Evolutionary conservation across 2,113 vertebrate genomes (phyloP), one percentile per base, ranked within the genome.

Genomic region (Tympanuchus pallidicinctus): DNA sequence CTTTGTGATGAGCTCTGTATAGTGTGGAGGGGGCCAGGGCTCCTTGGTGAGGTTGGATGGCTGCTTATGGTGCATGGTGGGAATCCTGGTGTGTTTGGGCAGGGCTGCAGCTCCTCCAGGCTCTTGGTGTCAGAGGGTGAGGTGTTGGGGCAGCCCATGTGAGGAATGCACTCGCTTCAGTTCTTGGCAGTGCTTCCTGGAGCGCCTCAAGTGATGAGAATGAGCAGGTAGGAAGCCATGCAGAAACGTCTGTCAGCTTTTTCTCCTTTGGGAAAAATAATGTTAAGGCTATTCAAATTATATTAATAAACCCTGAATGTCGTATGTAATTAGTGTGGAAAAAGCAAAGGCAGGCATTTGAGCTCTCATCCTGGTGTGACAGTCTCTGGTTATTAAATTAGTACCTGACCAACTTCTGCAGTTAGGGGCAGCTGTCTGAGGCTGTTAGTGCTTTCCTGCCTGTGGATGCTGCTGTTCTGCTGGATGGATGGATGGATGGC

Each of bases 21-120:
- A 1, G 2, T 74, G 61, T n/a, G 45, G 59, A 17, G 11, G 32
- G 2, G 28, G 43, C 30, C n/a, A 67, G 82, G 32, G 1, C 56
- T 36, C 47, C 77, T 59, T 36, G 47, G 3, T 16, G 45, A 17
- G 54, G 34, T 22, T n/a, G 50, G 50, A 34, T 30, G 59, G 59
- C 40, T 38, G 5, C 13, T 40, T n/a, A 0, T 15, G 38, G 70
- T 16, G 45, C 10, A 11, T 3, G 0, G 0, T 0, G 1, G 34
- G 40, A 0, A 4, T 56, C 8, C 8, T n/a, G 60, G 48, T 20
- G 50, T 34, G 8, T 61, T 0, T 30, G 54, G 19, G 17, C 21
- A 13, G 65, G 25, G 30, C 47, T 57, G 22, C 20, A 2, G 47
- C 64, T 28, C 28, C 12, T 4, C 8, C 56, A 56, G 40, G 79